Conservation (phyloP, 2,888 invertebrate genomes). For the Sceliomorpha sp. region DNA sequence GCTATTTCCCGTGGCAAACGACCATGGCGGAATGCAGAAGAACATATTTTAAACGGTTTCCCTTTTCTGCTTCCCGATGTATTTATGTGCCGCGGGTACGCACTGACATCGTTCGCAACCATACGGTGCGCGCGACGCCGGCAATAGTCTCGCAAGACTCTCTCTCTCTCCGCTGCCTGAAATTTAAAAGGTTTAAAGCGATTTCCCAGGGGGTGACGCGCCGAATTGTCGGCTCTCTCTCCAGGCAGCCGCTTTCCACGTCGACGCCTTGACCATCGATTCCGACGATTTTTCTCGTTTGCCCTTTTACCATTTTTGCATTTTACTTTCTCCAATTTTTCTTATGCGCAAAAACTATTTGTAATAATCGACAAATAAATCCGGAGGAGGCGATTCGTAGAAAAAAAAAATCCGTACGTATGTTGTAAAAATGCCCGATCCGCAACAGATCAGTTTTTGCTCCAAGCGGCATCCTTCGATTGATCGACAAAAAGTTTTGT, state of each 20-base stretch:
- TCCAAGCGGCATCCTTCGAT: constrained; percentile 21
- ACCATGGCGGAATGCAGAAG: constrained; percentile 77
- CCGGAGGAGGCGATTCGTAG: too few species aligned
- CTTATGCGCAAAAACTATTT: too few species aligned
- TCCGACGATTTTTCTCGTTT: too few species aligned
- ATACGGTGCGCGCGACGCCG: constrained; percentile 31
- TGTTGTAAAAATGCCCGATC: constrained; percentile 3
- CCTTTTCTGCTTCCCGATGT: constrained; percentile 73
- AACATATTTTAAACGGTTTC: constrained; percentile 80
- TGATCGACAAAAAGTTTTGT: constrained; percentile 30
- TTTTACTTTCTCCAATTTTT: too few species aligned
- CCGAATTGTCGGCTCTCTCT: constrained; percentile 66
- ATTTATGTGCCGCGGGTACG: constrained; percentile 70
- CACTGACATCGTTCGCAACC: constrained; percentile 41
- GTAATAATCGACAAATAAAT: too few species aligned
- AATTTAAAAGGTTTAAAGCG: constrained; percentile 80
- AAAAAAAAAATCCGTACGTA: too few species aligned
- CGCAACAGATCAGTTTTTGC: constrained; percentile 23
- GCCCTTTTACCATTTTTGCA: too few species aligned
- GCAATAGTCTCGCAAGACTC: constrained; percentile 58
- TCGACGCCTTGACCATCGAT: constrained; percentile 1
- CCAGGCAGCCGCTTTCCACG: constrained; percentile 41
- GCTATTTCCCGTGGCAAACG: constrained; percentile 80
- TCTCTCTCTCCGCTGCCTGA: constrained; percentile 60
- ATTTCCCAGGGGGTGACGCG: constrained; percentile 77